These are phyloP conservation scores for Anguilla japonica DNA, from an alignment of 2,113 vertebrate genomes.

Conservation along the genomic window DNA sequence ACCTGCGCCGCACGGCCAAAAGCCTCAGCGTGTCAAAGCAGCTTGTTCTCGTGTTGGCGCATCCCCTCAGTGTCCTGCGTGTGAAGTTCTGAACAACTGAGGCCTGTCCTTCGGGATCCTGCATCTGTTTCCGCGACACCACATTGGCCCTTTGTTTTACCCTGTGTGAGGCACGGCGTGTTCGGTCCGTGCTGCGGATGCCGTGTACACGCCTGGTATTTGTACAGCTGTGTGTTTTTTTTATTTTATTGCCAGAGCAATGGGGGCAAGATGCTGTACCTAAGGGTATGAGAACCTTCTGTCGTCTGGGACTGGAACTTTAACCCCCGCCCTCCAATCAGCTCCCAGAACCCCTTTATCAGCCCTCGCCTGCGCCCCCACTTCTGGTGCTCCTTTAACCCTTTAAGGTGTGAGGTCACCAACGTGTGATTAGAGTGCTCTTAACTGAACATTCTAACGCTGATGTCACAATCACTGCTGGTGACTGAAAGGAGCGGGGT, in stretches of 20 bases:
- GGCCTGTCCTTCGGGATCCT: too few relatives aligned
- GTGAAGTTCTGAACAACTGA: too few relatives aligned
- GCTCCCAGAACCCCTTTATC: background rate
- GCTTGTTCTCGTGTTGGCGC: conserved; percentile 9
- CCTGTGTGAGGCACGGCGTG: background rate
- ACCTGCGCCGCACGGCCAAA: background rate
- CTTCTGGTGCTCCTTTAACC: background rate
- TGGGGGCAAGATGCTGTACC: conserved; percentile 4
- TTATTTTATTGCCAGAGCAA: conserved; percentile 48
- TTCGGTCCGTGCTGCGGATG: background rate
- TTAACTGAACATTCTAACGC: too few relatives aligned
- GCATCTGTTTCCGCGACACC: conserved; percentile 36
- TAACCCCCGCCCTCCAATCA: background rate
- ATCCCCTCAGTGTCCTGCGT: background rate
- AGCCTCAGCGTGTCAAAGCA: too few relatives aligned
- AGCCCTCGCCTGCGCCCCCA: background rate
- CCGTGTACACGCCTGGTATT: conserved; percentile 21
- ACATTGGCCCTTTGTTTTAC: conserved; percentile 13
- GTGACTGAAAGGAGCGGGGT: too few relatives aligned
- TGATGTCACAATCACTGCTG: too few relatives aligned
- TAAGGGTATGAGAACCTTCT: background rate
- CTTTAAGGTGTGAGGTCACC: too few relatives aligned
- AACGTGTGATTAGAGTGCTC: too few relatives aligned
- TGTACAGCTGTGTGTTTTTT: conserved; percentile 44
- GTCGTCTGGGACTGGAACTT: background rate